phyloP scores from a whole-genome alignment of 2,113 vertebrate species.

The Hippocampus mohnikei region DNA sequence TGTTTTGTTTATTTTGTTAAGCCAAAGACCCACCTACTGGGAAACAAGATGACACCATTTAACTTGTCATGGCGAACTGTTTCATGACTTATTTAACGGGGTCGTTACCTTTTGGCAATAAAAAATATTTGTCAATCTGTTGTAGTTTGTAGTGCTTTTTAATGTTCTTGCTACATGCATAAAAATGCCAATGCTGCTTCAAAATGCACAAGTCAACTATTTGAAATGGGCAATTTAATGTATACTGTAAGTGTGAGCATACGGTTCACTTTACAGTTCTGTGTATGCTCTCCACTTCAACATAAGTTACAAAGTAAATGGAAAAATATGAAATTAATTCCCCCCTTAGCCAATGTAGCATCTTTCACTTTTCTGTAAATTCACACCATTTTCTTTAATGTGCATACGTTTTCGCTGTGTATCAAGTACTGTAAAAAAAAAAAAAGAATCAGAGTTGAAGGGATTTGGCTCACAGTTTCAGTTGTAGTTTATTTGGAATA shows the following conservation, averaged over 20 bases:
- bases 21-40: constrained; percentile 40
- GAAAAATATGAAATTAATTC: not conserved
- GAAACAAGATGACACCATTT: constrained; percentile 35
- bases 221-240: not conserved
- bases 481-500: not conserved
- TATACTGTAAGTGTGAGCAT: not conserved
- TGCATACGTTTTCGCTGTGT: not conserved
- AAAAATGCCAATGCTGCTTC: not conserved
- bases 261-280: not conserved
- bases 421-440: not conserved
- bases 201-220: not conserved
- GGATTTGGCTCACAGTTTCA: not conserved
- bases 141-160: constrained; percentile 26
- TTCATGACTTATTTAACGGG: constrained; percentile 34
- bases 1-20: not conserved
- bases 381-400: not conserved
- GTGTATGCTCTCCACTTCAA: not conserved
- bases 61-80: constrained; percentile 26
- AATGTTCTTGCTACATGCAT: not conserved
- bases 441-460: not conserved
- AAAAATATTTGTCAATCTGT: constrained; percentile 7
- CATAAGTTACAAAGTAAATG: not conserved
- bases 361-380: not conserved
- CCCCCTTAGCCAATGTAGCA: not conserved
- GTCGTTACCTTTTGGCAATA: constrained; percentile 39